Base-by-base conservation (phyloP, 2,888 invertebrate genomes). In the Unio delphinus region DNA sequence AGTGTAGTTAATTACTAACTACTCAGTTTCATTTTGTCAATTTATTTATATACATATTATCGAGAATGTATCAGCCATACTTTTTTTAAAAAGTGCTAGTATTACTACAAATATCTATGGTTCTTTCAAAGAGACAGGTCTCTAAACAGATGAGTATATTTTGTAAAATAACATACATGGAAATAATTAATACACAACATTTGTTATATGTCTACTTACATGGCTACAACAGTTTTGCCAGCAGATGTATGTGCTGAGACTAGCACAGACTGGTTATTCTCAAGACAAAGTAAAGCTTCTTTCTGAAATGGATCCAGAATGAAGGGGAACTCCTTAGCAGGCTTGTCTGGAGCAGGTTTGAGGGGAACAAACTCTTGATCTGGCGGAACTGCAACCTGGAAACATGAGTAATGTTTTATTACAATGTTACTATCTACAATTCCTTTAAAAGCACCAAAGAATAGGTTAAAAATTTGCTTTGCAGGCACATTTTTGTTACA, bases 231-330 rank as follows among this genome's bases (percentile, higher is more conserved):
- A 69, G 99, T 99, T 93, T 99, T 99, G 66, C 99, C 99, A 62
- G 99, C 99, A 5, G 99, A 99, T 0, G 99, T 99, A 89, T 99
- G 99, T 11, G 99, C 99, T 3, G 99, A 99, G 0, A 99, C 99
- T 61, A 99, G 92, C 7, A 99, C 99, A 17, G 98, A 98, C 88
- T 99, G 98, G 87, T 96, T 94, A 90, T 99, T 99, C 88, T 99
- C 98, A 83, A 99, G 95, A 89, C 99, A 99, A 65, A 95, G 90
- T 76, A 99, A 95, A 0, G 99, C 98, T 90, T 98, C 97, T 85
- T 96, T 96, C 89, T 99, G 99, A 90, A 99, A 99, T 0, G 98
- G 95, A 93, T 99, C 99, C 72, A 99, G 91, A 68, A 95, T 94
- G 87, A 99, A 99, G 74, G 95, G 94, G 89, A 98, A 99, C 74